These are phyloP conservation scores for Momotus momota DNA, from an alignment of 2,797 vertebrate genomes.

Conservation along the genomic window DNA sequence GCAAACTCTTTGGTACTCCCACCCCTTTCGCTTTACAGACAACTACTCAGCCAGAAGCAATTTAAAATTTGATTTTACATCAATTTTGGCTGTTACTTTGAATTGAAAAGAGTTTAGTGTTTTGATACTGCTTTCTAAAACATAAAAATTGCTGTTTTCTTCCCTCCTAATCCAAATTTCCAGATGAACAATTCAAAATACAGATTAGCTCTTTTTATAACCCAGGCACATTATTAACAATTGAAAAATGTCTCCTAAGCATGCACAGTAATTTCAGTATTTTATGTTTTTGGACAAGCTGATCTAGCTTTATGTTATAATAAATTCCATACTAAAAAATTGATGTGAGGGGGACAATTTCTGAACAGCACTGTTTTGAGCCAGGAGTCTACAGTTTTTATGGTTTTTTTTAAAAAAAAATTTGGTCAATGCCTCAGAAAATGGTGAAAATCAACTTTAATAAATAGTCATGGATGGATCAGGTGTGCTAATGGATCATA, in stretches of 20 bases:
- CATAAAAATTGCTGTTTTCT: background rate
- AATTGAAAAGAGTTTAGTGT: background rate
- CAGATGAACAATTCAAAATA: constrained; percentile 46
- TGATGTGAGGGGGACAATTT: background rate
- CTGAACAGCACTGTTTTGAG: background rate
- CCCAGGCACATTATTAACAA: background rate
- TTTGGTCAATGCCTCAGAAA: background rate
- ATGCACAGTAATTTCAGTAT: background rate
- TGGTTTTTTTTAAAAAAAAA: background rate
- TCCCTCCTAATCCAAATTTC: constrained; percentile 33
- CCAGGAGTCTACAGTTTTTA: background rate
- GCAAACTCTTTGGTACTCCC: constrained; percentile 21
- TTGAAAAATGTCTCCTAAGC: background rate
- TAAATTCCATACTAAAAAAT: background rate
- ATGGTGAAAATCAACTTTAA: background rate
- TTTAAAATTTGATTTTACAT: constrained; percentile 48
- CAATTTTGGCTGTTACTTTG: constrained; percentile 8
- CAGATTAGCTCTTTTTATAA: constrained; percentile 18
- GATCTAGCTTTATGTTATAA: background rate
- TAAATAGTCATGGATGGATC: background rate
- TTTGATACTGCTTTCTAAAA: constrained; percentile 31
- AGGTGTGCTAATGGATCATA: background rate
- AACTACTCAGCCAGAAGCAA: constrained; percentile 12
- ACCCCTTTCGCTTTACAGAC: constrained; percentile 4
- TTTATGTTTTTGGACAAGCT: background rate